Conservation (phyloP, 2,888 invertebrate genomes). For the Matsumyia berberina region DNA sequence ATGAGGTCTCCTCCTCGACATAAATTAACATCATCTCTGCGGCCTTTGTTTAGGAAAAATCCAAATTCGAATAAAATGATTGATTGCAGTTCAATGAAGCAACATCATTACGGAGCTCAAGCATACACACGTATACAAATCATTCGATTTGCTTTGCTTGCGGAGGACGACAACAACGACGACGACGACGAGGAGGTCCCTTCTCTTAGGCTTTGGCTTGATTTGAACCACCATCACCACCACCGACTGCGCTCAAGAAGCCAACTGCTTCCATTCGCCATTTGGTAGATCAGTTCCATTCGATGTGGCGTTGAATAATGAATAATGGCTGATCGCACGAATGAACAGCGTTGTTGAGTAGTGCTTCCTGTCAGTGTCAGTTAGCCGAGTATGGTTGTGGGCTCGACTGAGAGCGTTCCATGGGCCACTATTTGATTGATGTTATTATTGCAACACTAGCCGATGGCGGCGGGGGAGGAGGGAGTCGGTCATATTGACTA, state of each 20-base stretch:
- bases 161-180: slow-evolving; percentile 13
- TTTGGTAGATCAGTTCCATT: slow-evolving; percentile 31
- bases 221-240: slow-evolving; percentile 22
- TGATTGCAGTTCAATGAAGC: slow-evolving; percentile 67
- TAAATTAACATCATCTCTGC: slow-evolving; percentile 60
- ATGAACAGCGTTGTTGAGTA: slow-evolving; percentile 51
- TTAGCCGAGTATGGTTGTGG: slow-evolving; percentile 37
- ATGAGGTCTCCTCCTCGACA: slow-evolving; percentile 60
- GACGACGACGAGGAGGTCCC: neutral
- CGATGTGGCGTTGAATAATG: slow-evolving; percentile 65
- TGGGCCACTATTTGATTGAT: slow-evolving; percentile 54
- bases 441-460: slow-evolving; percentile 37
- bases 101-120: slow-evolving; percentile 50
- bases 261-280: slow-evolving; percentile 61
- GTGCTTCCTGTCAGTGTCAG: slow-evolving; percentile 67
- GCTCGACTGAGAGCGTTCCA: slow-evolving; percentile 15
- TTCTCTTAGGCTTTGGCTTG: slow-evolving; percentile 1
- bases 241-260: slow-evolving; percentile 53
- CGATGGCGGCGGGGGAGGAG: slow-evolving; percentile 3
- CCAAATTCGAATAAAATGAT: slow-evolving; percentile 62
- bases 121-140: slow-evolving; percentile 43
- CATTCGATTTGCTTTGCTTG: slow-evolving; percentile 64
- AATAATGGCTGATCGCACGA: slow-evolving; percentile 63
- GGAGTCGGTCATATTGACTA: slow-evolving; percentile 32
- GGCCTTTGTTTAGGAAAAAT: slow-evolving; percentile 40